Base-by-base conservation (phyloP, 2,113 vertebrate genomes). In the Perccottus glenii region DNA sequence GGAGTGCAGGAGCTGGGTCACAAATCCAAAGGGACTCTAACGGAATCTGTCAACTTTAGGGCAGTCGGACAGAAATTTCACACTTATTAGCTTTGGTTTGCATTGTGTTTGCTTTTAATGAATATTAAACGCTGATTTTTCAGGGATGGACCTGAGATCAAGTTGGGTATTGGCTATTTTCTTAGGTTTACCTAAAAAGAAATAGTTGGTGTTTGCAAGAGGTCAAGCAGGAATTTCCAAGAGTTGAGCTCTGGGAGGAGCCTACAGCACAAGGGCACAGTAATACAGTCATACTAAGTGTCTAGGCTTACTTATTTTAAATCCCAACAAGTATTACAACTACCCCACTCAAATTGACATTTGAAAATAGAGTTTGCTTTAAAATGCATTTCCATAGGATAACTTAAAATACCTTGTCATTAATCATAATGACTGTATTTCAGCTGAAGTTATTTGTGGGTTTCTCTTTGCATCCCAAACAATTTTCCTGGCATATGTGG, bases 251-350 rank as follows among this genome's bases (percentile, higher is more conserved):
- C 46, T 40, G 2, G 60, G 71, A 77, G 43, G 16, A 78, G 77
- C 32, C 59, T 49, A 58, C 49, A 40, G 40, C 49, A 40, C 51
- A 55, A 27, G 19, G 51, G 55, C 48, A 80, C 78, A 74, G 78
- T 77, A 80, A 82, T 78, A 65, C 42, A 79, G 69, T 82, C 77
- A 70, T 67, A 75, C 61, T 68, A 3, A 2, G 32, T 67, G 70
- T 70, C 63, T 67, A 51, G 51, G n/a, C 51, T 36, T 50, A 27
- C 69, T 82, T 11, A 33, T 43, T 85, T 78, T 88, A 66, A 73
- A 73, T 88, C 69, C 81, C 15, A 0, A 36, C 60, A 27, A 27
- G 19, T 27, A n/a, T n/a, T 3, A 27, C 19, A 27, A 27, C 19
- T 27, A 27, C 19, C 19, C 19, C 19, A 27, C 19, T 27, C 19